Evolutionary conservation across 2,113 vertebrate genomes (phyloP), one percentile per base, ranked within the genome.

Genomic region (Agapornis roseicollis): DNA sequence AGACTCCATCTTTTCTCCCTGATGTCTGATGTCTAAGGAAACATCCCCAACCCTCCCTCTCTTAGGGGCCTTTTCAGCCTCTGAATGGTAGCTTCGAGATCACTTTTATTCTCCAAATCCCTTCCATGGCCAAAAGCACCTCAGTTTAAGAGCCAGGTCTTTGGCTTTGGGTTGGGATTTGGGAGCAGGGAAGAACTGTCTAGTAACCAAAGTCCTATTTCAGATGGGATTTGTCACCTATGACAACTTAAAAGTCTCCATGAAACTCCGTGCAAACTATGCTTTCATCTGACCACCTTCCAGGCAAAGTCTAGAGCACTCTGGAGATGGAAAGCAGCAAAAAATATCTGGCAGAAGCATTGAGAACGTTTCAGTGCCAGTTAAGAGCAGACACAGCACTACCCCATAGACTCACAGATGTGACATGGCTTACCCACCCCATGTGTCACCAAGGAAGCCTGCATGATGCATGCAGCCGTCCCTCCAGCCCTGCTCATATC

Each of bases 381-480:
- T 93, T 61, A 79, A 64, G 66, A 92, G 91, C 85, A 91, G n/a
- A 89, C 73, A 90, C n/a, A 94, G 70, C 90, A 89, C 49, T 78
- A 35, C 77, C 52, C 74, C 2, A 10, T 15, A 58, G 81, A 41
- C 63, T 61, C 1, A 6, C 55, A 88, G 80, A 49, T 0, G 4
- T 80, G 80, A 89, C 72, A 88, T 25, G 61, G 88, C 44, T 86
- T 25, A 86, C 92, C 96, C 95, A 70, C 92, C 93, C 94, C 58
- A 2, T 3, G 24, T 92, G 86, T 66, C 80, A 81, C 66, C 78
- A 94, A 92, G 90, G 80, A 84, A 96, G 93, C 94, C 90, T 70
- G 91, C 81, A 78, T 95, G 94, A 95, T 18, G 60, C 88, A 92
- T 96, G 94, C 94, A 94, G 78, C 94, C 66, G 2, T 88, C 92